Evolutionary conservation across 2,888 invertebrate species (phyloP), one percentile per base, ranked within the genome.

Genomic region (Scaptomyza flava): DNA sequence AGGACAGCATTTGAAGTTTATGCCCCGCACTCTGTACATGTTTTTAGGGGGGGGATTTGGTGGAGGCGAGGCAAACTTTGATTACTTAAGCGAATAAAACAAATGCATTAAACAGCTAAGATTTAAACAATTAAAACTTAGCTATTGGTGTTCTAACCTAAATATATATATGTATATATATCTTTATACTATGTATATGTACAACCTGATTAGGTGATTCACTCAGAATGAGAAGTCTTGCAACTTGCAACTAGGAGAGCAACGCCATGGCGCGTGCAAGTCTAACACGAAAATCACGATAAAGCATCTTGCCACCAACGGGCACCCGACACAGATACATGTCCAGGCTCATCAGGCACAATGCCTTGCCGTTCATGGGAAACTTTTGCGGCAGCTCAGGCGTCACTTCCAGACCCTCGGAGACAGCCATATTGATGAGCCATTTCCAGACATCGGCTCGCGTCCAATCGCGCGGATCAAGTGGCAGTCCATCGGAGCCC

Each of bases 281-380:
- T 65, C 96, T 92, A 85, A 95, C 93, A 89, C 95, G 94, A 87
- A 94, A 95, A 90, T 94, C 96, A 92, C 95, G 95, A 90, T 96
- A 94, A 43, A 96, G 91, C 65, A 94, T 91, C 87, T 94, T 94
- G 9, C 96, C 96, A 0, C 94, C 94, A 1, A 94, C 91, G 0
- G 96, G 96, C 36, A 96, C 96, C 45, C 96, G 91, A 69, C 93
- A 93, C 2, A 94, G 93, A 91, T 96, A 96, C 96, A 96, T 96
- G 54, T 94, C 94, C 11, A 94, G 93, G n/a, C 94, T 94, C 96
- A 96, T 96, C 57, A 96, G 93, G 75, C 96, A 96, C 6, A 96
- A 92, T 0, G 95, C 96, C 91, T 96, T 96, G 51, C 96, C 96
- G 91, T 96, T 96, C 96, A 96, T 96, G 0, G 94, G 94, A 91